Evolutionary conservation across 2,888 invertebrate species (phyloP), one percentile per base, ranked within the genome.

Genomic region (Xylota segnis): DNA sequence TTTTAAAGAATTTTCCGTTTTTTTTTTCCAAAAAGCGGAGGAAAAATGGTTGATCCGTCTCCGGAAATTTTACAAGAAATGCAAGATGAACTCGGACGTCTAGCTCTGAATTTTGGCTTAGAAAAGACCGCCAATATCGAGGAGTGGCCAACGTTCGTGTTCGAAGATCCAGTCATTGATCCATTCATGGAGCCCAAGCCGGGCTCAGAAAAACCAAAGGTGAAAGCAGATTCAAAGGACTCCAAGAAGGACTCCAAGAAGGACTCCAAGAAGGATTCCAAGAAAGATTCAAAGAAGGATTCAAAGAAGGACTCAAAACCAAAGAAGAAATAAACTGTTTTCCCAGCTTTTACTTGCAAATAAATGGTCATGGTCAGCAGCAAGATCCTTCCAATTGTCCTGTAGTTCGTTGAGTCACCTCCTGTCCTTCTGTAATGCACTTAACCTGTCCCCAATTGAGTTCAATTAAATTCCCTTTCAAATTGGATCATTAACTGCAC

Each of bases 401-500:
- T n/a, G n/a, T n/a, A n/a, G n/a, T 23, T 23, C 23, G 23, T 23
- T 23, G 3, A 23, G 23, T 23, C 23, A 23, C 2, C 3, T 23
- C 1, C 23, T 23, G 23, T 5, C 32, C 5, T 5, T 4, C 7
- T 32, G 5, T 32, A 32, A 32, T 7, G 5, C 32, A 32, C 7
- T 32, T 32, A 32, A 6, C 0, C 43, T 52, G 0, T 52, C n/a
- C 12, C 10, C 1, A 32, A 66, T 5, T 12, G 4, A 23, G 59
- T 29, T 63, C 58, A 74, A 70, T 74, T 68, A 65, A 70, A 43
- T 52, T 14, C 23, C 37, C 29, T 32, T 58, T 16, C 14, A 18
- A 74, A 74, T 74, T 71, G 72, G 59, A 27, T 70, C 45, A 81
- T 84, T 75, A 65, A 34, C 75, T 16, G n/a, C 50, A 16, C 56